Conservation (phyloP, 2,888 invertebrate species). For the Amorpha juglandis region DNA sequence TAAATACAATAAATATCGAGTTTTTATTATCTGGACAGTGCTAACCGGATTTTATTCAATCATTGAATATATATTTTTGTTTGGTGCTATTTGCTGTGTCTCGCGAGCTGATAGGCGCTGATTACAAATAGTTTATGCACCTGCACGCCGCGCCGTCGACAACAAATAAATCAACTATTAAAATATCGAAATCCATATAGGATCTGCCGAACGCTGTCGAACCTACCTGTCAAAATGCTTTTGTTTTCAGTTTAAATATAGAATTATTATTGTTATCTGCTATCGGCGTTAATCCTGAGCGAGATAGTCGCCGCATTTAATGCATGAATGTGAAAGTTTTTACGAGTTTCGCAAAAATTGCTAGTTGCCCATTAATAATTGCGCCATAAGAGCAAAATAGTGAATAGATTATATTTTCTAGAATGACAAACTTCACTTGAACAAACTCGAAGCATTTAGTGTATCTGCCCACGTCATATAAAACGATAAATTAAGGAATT, state of each 20-base stretch:
- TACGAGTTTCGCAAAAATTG: conserved; percentile 43
- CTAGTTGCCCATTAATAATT: conserved; percentile 26
- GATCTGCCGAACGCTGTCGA: conserved; percentile 40
- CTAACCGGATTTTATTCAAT: conserved; percentile 25
- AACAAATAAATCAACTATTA: conserved; percentile 33
- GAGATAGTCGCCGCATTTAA: conserved; percentile 46
- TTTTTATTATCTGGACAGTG: conserved; percentile 9
- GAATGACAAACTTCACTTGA: not conserved
- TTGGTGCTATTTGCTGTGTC: conserved; percentile 12
- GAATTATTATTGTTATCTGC: conserved; percentile 45
- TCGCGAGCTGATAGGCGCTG: conserved; percentile 18
- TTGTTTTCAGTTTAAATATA: conserved; percentile 38
- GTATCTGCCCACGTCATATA: not conserved
- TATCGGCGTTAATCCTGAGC: conserved; percentile 34
- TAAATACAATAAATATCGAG: not conserved
- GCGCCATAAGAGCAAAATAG: not conserved
- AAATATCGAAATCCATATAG: conserved; percentile 40
- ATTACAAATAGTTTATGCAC: conserved; percentile 32
- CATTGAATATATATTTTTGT: conserved; percentile 21
- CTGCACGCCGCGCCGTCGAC: conserved; percentile 28
- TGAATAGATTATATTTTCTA: not conserved
- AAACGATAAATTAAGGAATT: not conserved
- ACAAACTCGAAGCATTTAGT: not conserved
- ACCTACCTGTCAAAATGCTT: conserved; percentile 41
- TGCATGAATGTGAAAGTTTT: conserved; percentile 51